These are phyloP conservation scores for Microtus oregoni DNA, from an alignment of 2,113 vertebrate species.

Conservation along the genomic window DNA sequence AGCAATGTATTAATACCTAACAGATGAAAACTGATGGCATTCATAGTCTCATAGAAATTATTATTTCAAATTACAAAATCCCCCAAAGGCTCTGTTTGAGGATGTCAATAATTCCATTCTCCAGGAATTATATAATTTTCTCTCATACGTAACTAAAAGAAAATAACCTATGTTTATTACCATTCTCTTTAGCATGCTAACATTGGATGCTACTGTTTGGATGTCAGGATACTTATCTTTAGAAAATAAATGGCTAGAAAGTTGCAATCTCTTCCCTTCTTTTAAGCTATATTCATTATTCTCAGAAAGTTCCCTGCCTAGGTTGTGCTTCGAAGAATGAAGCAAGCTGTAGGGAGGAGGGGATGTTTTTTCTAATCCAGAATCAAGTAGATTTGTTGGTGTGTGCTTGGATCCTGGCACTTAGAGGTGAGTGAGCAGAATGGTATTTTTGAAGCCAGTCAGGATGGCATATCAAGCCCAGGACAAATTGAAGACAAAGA, in stretches of 20 bases:
- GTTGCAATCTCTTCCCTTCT: not conserved
- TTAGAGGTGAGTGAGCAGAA: not conserved
- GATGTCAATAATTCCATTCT: not conserved
- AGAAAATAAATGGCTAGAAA: not conserved
- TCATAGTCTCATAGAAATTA: not conserved
- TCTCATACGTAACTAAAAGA: not conserved
- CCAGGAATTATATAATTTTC: not conserved
- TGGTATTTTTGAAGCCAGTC: not conserved
- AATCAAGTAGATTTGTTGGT: not conserved
- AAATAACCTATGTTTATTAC: not conserved
- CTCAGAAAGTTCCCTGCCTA: not conserved
- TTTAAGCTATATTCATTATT: not conserved
- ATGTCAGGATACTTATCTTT: not conserved
- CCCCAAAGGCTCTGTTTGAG: not conserved
- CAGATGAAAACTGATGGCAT: not conserved
- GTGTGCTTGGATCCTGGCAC: rapidly evolving
- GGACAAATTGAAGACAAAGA: not conserved
- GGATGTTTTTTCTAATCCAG: not conserved
- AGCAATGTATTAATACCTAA: not conserved
- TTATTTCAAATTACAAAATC: not conserved
- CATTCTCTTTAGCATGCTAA: not conserved
- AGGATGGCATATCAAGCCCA: not conserved
- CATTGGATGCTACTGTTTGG: not conserved
- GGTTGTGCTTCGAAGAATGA: not conserved
- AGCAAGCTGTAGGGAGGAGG: not conserved